Evolutionary conservation across 1,140 invertebrate genomes (phyloP).

Genomic region (Cryptotermes secundus): DNA sequence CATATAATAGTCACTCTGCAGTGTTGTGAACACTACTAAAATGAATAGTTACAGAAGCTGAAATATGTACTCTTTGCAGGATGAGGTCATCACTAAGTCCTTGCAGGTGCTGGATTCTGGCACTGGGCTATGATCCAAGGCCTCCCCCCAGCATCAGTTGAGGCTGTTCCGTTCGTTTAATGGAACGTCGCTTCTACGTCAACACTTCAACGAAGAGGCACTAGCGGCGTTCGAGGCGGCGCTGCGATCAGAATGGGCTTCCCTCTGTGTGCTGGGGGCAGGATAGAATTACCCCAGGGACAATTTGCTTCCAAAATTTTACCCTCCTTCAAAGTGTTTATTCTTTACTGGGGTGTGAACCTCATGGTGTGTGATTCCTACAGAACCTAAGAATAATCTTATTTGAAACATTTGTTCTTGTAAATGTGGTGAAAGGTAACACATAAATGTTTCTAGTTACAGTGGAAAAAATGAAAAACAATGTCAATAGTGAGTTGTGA

Average conservation of each 20-base stretch:
- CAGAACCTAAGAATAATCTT: neutral
- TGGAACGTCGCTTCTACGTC: neutral
- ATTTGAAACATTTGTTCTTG: neutral
- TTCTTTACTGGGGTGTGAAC: neutral
- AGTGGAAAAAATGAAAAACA: neutral
- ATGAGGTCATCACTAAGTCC: slow-evolving; percentile 78
- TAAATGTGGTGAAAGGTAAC: neutral
- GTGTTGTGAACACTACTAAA: no score
- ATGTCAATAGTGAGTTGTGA: no score
- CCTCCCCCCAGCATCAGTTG: slow-evolving; percentile 39
- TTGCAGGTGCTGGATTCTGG: slow-evolving; percentile 79
- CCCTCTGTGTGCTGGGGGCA: slow-evolving; percentile 30
- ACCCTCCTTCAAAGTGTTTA: neutral
- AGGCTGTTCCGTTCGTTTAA: neutral
- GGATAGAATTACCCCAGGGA: slow-evolving; percentile 6
- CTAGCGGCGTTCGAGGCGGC: slow-evolving; percentile 21
- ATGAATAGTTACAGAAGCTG: no score
- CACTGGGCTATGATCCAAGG: slow-evolving; percentile 63
- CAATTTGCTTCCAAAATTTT: neutral
- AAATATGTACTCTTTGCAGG: slow-evolving; percentile 47
- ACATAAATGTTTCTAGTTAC: neutral
- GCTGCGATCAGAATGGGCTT: slow-evolving; percentile 31
- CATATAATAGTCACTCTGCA: no score
- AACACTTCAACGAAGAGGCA: slow-evolving; percentile 22
- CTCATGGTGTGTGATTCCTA: neutral